phyloP scores from a whole-genome alignment of 2,888 invertebrate species.

The Spisula solida region DNA sequence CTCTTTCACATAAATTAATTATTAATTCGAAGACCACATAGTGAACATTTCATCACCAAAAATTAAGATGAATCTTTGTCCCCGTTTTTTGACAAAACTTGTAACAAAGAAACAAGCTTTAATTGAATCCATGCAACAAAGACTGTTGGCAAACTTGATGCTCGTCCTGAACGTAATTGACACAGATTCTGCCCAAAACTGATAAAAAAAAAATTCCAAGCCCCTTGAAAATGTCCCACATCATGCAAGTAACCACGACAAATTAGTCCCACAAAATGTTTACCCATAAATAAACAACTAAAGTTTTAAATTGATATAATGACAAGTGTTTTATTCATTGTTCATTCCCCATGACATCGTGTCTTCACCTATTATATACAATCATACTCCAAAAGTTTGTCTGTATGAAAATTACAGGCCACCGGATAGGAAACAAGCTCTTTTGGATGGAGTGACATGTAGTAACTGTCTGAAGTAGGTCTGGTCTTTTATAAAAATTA shows the following conservation, averaged over 20 bases:
- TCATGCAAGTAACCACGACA: background rate
- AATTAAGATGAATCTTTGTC: background rate
- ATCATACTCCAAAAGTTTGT: background rate
- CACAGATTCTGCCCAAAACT: background rate
- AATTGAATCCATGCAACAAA: background rate
- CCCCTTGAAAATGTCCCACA: background rate
- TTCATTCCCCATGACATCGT: slow-evolving; percentile 14
- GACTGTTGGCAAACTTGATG: background rate
- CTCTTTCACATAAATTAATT: background rate
- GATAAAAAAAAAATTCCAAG: background rate
- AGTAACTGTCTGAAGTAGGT: slow-evolving; percentile 37
- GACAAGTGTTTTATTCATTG: slow-evolving; percentile 29
- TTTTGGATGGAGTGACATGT: slow-evolving; percentile 35
- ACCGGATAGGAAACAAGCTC: slow-evolving; percentile 40
- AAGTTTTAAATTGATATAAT: background rate
- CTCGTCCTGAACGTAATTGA: background rate
- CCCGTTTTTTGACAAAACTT: background rate
- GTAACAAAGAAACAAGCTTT: background rate
- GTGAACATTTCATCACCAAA: background rate
- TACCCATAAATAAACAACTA: background rate
- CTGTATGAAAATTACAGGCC: slow-evolving; percentile 38
- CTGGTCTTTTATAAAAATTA: background rate
- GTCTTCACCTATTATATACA: slow-evolving; percentile 7
- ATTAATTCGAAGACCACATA: slow-evolving; percentile 2
- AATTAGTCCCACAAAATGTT: background rate